A percentile compares a stretch with the other conserved stretches of the same genome.
These are phyloP conservation scores for Tyria jacobaeae DNA, from an alignment of 2,888 invertebrate genomes.

Conservation along the genomic window DNA sequence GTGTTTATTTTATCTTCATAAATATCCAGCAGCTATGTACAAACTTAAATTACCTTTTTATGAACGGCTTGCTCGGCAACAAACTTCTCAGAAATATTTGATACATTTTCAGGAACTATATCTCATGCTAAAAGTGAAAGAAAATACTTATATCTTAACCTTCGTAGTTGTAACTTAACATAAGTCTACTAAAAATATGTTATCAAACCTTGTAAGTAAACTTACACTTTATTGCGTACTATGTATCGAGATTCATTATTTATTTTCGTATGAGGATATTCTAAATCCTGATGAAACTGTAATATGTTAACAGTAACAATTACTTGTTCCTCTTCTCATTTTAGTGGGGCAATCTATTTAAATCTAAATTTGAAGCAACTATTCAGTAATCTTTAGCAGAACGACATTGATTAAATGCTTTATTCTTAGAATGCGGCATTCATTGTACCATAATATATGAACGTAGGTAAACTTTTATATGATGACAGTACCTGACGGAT, in stretches of 20 bases:
- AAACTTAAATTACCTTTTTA: neutral
- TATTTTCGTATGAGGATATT: neutral
- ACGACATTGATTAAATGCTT: neutral
- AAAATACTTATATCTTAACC: neutral
- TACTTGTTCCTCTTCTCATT: neutral
- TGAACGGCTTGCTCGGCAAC: neutral
- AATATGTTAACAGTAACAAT: too few species aligned
- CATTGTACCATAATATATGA: too few species aligned
- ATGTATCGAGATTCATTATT: neutral
- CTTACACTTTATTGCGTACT: neutral
- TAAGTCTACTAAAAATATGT: neutral
- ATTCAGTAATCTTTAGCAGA: neutral
- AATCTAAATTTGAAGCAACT: too few species aligned
- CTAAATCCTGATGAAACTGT: too few species aligned
- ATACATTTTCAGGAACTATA: neutral
- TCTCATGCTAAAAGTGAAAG: neutral
- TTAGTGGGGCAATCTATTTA: neutral
- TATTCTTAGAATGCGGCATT: neutral
- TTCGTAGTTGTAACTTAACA: too few species aligned
- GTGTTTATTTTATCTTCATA: conserved; percentile 27
- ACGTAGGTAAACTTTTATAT: neutral
- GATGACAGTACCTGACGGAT: neutral
- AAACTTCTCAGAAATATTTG: neutral
- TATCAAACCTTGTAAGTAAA: neutral
- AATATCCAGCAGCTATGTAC: neutral